Evolutionary conservation across 2,797 vertebrate genomes (phyloP), one percentile per base, ranked within the genome.

Genomic region (Centroberyx gerrardi): DNA sequence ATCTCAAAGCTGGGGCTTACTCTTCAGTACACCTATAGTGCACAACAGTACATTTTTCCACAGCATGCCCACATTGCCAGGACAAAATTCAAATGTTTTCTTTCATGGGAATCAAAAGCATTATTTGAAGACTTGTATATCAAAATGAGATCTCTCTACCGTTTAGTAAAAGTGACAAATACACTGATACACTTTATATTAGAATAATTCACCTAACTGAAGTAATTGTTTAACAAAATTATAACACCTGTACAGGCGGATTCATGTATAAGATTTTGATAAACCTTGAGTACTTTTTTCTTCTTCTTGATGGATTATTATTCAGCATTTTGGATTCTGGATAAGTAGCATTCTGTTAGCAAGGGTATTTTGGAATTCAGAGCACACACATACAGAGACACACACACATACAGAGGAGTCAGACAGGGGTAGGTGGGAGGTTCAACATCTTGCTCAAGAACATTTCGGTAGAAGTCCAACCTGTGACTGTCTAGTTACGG

Each of bases 221-320:
- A 22, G 22, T 22, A 22, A 22, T 75, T 56, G 38, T 68, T 71
- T 53, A 70, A 71, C 46, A 66, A 67, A 80, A 82, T 64, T 40
- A n/a, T 40, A 72, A 83, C 66, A 76, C n/a, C 22, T 77, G 85
- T 72, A 82, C 76, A 75, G 74, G 75, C 74, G 58, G 42, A 53
- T 53, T 72, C 66, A 17, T 78, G 31, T 73, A 74, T 74, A 33
- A 33, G 33, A 33, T 33, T 2, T 33, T 33, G 33, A 33, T 33
- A 5, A 33, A 33, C 10, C 38, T 40, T 2, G 8, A 40, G 8
- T 9, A 40, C 7, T 8, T 40, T 10, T 40, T 8, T 8, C 8
- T 40, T 48, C 4, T 48, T 48, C 3, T 44, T 3, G 9, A 44
- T 44, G 42, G 13, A 44, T 22, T 22, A 22, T 36, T 15, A 15